A percentile compares a stretch with the other conserved stretches of the same genome.
These are phyloP conservation scores for Dorcus parallelipipedus DNA, from an alignment of 2,888 invertebrate species.

Conservation along the genomic window DNA sequence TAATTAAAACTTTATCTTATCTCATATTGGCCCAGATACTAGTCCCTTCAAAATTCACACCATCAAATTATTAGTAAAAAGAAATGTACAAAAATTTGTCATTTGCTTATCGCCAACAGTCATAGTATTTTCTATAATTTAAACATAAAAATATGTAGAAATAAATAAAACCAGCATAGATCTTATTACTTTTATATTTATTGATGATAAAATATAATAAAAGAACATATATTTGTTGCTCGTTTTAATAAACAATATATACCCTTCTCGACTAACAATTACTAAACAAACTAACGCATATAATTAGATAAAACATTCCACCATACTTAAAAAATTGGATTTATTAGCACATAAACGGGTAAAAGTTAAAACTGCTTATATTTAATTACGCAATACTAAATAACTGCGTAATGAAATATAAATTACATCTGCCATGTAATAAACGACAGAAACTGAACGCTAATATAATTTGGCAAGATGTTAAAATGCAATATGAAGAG, in stretches of 20 bases:
- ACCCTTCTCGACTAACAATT: conserved; percentile 1
- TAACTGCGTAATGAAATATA: not conserved
- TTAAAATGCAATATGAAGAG: conserved; percentile 1
- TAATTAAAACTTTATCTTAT: no score
- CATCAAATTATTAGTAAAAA: no score
- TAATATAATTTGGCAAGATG: conserved; percentile 13
- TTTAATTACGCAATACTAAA: not conserved
- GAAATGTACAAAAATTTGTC: no score
- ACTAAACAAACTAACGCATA: not conserved
- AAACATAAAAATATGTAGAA: not conserved
- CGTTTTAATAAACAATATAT: conserved; percentile 7
- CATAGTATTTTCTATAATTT: not conserved
- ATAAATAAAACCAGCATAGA: not conserved
- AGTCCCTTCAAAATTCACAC: no score
- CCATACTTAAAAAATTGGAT: not conserved
- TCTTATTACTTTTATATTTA: not conserved
- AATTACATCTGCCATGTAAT: no score
- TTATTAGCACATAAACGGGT: not conserved
- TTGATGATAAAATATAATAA: conserved; percentile 8
- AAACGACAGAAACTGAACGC: not conserved
- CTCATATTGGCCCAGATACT: no score
- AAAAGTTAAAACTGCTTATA: not conserved
- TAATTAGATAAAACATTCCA: conserved; percentile 1
- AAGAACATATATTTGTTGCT: conserved; percentile 2
- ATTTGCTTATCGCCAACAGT: not conserved